Conservation (phyloP, 2,113 vertebrate genomes). For the Apodemus speciosus region DNA sequence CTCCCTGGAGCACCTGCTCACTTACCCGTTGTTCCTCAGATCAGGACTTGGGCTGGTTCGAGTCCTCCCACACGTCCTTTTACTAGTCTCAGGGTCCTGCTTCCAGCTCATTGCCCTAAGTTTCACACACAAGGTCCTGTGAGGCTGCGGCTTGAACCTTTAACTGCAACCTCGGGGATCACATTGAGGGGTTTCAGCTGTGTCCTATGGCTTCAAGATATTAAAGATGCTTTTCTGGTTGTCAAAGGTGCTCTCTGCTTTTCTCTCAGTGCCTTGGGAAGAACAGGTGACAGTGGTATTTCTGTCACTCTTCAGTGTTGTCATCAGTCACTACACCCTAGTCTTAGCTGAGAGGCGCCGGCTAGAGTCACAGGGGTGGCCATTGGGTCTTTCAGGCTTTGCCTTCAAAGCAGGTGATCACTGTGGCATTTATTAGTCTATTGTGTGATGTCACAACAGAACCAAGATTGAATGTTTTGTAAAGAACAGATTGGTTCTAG, state of each 20-base stretch:
- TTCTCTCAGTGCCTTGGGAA: neutral
- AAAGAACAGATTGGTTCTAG: neutral
- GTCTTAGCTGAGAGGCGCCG: fast-evolving
- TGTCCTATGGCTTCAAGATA: constrained; percentile 8
- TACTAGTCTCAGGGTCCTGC: constrained; percentile 59
- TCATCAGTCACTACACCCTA: too few relatives aligned
- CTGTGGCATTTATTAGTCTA: neutral
- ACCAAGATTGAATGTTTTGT: neutral
- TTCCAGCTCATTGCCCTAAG: constrained; percentile 19
- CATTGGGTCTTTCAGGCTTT: neutral
- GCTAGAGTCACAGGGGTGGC: fast-evolving
- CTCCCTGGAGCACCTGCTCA: neutral
- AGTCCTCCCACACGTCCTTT: neutral
- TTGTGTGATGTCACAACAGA: neutral
- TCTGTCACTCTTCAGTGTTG: too few relatives aligned
- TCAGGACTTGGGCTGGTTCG: neutral
- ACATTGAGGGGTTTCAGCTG: neutral
- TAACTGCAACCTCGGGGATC: neutral
- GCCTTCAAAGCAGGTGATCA: neutral
- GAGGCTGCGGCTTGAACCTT: neutral
- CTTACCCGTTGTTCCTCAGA: neutral
- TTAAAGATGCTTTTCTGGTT: constrained; percentile 62
- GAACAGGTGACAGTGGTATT: neutral
- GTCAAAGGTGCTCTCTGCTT: neutral
- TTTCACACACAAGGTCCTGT: neutral